Conservation (phyloP, 2,113 vertebrate species). For the Dolichotis patagonum region DNA sequence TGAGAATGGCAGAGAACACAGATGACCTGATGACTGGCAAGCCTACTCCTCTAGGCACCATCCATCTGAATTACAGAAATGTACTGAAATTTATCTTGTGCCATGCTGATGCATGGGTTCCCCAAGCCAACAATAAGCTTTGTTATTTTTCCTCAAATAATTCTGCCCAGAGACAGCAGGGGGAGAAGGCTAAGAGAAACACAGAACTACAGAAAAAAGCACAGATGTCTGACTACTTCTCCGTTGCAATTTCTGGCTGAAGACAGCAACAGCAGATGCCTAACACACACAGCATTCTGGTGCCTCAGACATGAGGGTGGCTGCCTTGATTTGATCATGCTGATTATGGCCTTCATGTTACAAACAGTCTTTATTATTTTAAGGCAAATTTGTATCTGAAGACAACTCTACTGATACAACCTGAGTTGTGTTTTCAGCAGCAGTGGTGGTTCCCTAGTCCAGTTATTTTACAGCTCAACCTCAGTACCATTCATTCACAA, state of each 20-base stretch:
- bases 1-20: slow-evolving; percentile 38
- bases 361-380: not conserved
- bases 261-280: not conserved
- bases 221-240: too few species aligned
- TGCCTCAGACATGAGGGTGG: not conserved
- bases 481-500: not conserved
- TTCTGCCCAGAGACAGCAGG: not conserved
- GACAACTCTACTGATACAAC: not conserved
- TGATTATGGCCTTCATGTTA: not conserved
- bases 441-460: not conserved
- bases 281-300: not conserved
- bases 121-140: slow-evolving; percentile 12
- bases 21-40: slow-evolving; percentile 36
- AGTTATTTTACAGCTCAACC: not conserved
- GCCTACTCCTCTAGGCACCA: not conserved
- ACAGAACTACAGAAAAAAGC: not conserved
- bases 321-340: not conserved
- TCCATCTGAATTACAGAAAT: slow-evolving; percentile 53
- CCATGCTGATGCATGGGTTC: not conserved
- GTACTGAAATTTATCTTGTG: not conserved
- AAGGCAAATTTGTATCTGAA: not conserved
- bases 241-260: not conserved
- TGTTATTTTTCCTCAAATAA: not conserved
- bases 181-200: not conserved
- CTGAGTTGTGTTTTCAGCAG: not conserved